Percentiles rank a stretch among this genome's conserved stretches.
These are phyloP conservation scores for Nowickia ferox DNA, from an alignment of 2,888 invertebrate genomes.

Conservation along the genomic window DNA sequence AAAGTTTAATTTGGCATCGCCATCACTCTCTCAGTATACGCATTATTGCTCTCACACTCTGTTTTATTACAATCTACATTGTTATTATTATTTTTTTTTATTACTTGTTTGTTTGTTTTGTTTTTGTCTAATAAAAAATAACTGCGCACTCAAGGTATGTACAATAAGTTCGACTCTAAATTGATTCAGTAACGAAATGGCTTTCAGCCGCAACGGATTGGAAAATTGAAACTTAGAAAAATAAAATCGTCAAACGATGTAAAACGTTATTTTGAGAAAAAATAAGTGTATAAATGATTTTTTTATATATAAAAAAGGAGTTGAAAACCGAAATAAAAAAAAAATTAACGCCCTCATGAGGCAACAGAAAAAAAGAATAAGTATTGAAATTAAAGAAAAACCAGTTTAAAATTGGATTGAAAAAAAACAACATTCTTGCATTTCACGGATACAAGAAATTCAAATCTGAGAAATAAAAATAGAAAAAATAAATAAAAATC, in stretches of 20 bases:
- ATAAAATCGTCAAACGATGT: constrained; percentile 20
- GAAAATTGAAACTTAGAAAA: constrained; percentile 73
- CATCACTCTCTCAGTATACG: constrained; percentile 10
- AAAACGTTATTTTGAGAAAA: constrained; percentile 47
- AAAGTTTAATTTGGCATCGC: constrained; percentile 27
- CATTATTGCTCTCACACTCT: constrained; percentile 47
- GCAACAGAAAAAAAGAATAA: constrained; percentile 16
- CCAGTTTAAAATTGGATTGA: constrained; percentile 52
- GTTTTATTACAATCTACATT: constrained; percentile 37
- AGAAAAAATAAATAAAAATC: too few species aligned
- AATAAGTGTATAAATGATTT: constrained; percentile 31
- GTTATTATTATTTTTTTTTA: constrained; percentile 8
- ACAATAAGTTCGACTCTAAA: constrained; percentile 64
- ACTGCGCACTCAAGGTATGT: constrained; percentile 69
- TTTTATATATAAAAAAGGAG: constrained; percentile 36
- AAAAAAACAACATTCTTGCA: constrained; percentile 61
- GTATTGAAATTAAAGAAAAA: constrained; percentile 49
- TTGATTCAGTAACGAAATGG: constrained; percentile 83
- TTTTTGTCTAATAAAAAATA: constrained; percentile 48
- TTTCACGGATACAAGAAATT: constrained; percentile 53
- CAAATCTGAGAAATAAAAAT: constrained; percentile 15
- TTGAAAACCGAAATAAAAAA: constrained; percentile 49
- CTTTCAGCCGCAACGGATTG: constrained; percentile 82
- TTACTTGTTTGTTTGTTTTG: constrained; percentile 11
- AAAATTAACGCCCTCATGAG: constrained; percentile 47